Base-by-base conservation (phyloP, 2,113 vertebrate species). In the Ranitomeya variabilis region DNA sequence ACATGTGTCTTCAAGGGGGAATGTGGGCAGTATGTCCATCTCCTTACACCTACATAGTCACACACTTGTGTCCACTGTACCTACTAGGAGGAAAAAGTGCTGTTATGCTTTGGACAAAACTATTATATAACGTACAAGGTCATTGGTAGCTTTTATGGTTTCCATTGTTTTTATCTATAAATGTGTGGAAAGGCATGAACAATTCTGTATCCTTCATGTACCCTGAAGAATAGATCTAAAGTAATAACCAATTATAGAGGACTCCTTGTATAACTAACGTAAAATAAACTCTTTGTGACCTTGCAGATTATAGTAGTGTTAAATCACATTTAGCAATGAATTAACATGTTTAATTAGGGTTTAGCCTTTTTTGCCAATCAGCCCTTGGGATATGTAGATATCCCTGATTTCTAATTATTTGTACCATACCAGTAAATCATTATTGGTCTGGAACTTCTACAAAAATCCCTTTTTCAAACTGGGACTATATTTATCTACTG, bases 271-370 rank as follows among this genome's bases (percentile, higher is more conserved):
- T 66, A 83, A 54, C 21, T 69, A 69, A 69, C 8, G 4, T 81
- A 62, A 18, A 81, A 31, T 54, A 83, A 83, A 67, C 81, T 67
- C 81, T 54, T 66, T 16, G 60, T 83, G 81, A 83, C 81, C 81
- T 83, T 21, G 64, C 81, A 71, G 37, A 71, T 84, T 55, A n/a
- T 21, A 84, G 6, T 55, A 19, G 66, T 64, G 82, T 84, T 26
- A 69, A 7, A 84, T 84, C 67, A 55, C 67, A 54, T 21, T 52
- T 66, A 71, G 52, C 82, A 69, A 51, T 31, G 12, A 54, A 84
- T 84, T 71, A 54, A 54, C 23, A 23, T 84, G 82, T 84, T 14
- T 84, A 84, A 84, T 84, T 84, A 71, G 66, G 62, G 64, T 69
- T 21, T 55, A 84, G 71, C 14, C 45, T 71, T 52, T 69, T 71